Base-by-base conservation (phyloP, 35 echinoderm and acorn worm genomes). In the Holothuria glaberrima region DNA sequence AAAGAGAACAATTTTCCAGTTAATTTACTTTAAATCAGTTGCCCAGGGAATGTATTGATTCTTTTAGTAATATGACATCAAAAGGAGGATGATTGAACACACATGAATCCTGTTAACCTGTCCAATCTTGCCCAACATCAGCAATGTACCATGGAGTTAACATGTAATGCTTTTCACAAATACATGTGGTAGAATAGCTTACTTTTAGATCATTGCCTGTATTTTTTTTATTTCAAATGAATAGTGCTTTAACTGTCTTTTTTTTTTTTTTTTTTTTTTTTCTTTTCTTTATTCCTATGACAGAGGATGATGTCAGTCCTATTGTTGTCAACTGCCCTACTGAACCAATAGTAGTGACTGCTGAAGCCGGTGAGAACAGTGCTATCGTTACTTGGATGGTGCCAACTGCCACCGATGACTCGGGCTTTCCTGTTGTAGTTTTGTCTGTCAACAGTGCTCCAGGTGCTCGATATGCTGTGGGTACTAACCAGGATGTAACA, bases 371-470 rank as follows among this genome's bases (percentile, higher is more conserved):
- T 27, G 57, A 73, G 41, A 79, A 32, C 33, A 29, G 30, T 54
- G 92, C 90, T 24, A 27, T 73, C 5, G 94, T 93, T 17, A 87
- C 80, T 26, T 96, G 94, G 94, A 58, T 31, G 16, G 69, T 87
- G 48, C 94, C 94, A 17, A 97, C 94, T 35, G 94, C 89, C 22
- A 90, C 48, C 4, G 94, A 97, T 35, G 88, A 97, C 82, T 93
- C 83, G 30, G 91, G 91, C 20, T 4, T 31, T 18, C 63, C 34
- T 28, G 89, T 67, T 6, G 76, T 75, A 3, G 78, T 82, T 78
- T 48, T 84, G 18, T 71, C 78, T n/a, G 88, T 86, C 12, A 91
- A 86, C 22, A 76, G 85, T 77, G 67, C 76, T 3, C 80, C 92
- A 0, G 88, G 88, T 5, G 92, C 79, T 28, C 35, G 26, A 29